These are phyloP conservation scores for Dolichomitus sp. DNA, from an alignment of 2,888 invertebrate genomes.

Conservation along the genomic window DNA sequence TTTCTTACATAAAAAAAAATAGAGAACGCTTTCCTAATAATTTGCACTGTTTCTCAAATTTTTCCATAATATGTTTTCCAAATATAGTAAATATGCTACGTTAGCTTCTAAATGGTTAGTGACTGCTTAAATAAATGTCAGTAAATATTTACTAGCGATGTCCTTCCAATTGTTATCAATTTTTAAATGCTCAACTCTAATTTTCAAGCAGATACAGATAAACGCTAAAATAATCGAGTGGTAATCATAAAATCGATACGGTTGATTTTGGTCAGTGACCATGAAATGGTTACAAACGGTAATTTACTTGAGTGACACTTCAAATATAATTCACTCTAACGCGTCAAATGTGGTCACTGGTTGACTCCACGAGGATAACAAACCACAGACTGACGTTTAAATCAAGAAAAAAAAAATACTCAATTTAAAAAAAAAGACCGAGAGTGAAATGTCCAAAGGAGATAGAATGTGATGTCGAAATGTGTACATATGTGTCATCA, in stretches of 20 bases:
- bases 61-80: too few species aligned
- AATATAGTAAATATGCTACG: too few species aligned
- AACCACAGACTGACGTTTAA: neutral
- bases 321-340: neutral
- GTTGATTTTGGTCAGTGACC: constrained; percentile 1
- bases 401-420: neutral
- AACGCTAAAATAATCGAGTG: neutral
- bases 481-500: neutral
- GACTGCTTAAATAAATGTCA: neutral
- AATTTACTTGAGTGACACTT: neutral
- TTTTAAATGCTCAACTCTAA: neutral
- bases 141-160: neutral
- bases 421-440: neutral
- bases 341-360: neutral
- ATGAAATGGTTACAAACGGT: neutral
- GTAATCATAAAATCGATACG: neutral
- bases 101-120: neutral
- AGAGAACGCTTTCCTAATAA: too few species aligned
- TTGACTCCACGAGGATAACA: neutral
- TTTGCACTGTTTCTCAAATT: too few species aligned
- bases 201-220: constrained; percentile 7
- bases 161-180: neutral
- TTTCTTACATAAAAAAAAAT: too few species aligned
- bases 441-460: neutral
- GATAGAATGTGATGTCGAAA: neutral